Percentiles rank a stretch among this genome's conserved stretches.
Evolutionary conservation across 2,888 invertebrate species (phyloP).

Genomic region (Limenitis camilla): DNA sequence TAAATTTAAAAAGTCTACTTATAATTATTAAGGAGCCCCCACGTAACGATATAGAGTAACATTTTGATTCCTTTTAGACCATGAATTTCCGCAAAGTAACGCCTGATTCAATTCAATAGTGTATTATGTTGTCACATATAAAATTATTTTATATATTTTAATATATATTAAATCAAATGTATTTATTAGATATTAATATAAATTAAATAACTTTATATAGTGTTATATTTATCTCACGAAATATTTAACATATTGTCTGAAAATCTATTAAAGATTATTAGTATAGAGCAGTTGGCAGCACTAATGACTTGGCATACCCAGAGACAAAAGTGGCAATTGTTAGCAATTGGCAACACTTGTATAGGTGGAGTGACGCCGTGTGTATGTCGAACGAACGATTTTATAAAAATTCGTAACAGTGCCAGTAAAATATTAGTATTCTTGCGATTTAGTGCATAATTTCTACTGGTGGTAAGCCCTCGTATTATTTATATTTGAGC

Average conservation of each 20-base stretch:
- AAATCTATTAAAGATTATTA: neutral
- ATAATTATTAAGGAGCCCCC: no score
- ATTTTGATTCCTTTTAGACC: no score
- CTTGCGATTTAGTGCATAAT: conserved; percentile 10
- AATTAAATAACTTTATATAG: no score
- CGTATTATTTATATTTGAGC: neutral
- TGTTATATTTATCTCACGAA: neutral
- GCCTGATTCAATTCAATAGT: no score
- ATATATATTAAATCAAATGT: no score
- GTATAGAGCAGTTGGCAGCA: neutral
- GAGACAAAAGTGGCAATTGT: neutral
- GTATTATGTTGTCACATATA: no score
- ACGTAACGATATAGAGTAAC: no score
- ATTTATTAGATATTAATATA: no score
- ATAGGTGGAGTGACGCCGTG: conserved; percentile 47
- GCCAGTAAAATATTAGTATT: conserved; percentile 26
- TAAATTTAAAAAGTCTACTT: no score
- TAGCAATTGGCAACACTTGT: conserved; percentile 29
- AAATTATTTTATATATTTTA: no score
- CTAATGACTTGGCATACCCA: neutral
- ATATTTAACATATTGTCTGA: neutral
- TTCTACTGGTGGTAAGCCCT: conserved; percentile 35
- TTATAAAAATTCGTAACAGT: conserved; percentile 38
- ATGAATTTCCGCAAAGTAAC: no score
- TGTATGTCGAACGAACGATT: conserved; percentile 57